Evolutionary conservation across 2,888 invertebrate genomes (phyloP).

Genomic region (Ennomos fuscantarius): DNA sequence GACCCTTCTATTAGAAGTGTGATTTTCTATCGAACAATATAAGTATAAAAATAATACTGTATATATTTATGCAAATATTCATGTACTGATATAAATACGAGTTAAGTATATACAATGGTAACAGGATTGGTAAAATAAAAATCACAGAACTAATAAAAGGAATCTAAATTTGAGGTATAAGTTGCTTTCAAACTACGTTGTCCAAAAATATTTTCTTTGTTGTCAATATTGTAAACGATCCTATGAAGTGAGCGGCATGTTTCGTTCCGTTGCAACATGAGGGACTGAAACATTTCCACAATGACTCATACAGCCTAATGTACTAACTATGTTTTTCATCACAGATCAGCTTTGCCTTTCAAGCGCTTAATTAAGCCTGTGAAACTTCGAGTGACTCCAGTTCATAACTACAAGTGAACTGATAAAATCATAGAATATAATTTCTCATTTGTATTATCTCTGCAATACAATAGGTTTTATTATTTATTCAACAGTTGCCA

Average conservation of each 20-base stretch:
- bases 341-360: constrained; percentile 80
- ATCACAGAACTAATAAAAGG: constrained; percentile 57
- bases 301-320: constrained; percentile 70
- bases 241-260: constrained; percentile 14
- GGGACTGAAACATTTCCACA: constrained; percentile 48
- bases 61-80: constrained; percentile 50
- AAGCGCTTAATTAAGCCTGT: constrained; percentile 59
- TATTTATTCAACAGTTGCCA: background rate
- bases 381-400: constrained; percentile 55
- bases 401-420: background rate
- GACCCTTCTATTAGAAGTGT: constrained; percentile 49
- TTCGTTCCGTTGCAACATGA: constrained; percentile 43
- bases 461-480: background rate
- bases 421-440: background rate
- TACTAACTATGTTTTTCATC: constrained; percentile 80
- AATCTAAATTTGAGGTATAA: constrained; percentile 53
- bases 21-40: constrained; percentile 47
- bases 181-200: constrained; percentile 47
- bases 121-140: constrained; percentile 63
- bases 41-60: constrained; percentile 66
- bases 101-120: constrained; percentile 59
- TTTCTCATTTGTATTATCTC: background rate
- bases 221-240: constrained; percentile 20
- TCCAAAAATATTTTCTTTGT: constrained; percentile 23
- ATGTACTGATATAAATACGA: constrained; percentile 52